Conservation (phyloP, 2,797 vertebrate genomes). For the Macrochelys suwanniensis region DNA sequence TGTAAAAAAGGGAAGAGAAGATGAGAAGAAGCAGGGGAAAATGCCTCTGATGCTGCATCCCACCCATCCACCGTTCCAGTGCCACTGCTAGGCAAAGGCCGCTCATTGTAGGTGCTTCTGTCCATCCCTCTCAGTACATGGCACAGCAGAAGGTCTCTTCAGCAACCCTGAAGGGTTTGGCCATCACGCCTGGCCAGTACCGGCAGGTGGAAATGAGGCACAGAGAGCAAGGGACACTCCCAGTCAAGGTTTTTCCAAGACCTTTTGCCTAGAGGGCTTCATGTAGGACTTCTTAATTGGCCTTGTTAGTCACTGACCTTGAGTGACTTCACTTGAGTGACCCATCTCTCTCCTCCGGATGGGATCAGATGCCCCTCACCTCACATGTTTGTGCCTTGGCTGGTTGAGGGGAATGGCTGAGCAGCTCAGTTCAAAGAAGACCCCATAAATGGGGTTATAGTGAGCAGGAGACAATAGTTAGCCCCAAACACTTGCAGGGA, state of each 20-base stretch:
- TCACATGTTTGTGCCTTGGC: neutral
- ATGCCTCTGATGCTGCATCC: neutral
- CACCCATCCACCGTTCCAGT: neutral
- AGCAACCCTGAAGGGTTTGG: neutral
- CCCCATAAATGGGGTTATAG: neutral
- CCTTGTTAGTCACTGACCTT: neutral
- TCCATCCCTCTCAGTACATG: neutral
- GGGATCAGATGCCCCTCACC: neutral
- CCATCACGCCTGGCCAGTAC: neutral
- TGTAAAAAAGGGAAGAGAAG: neutral
- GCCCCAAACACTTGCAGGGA: neutral
- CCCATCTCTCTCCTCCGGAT: neutral
- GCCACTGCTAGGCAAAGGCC: neutral
- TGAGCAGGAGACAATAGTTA: neutral
- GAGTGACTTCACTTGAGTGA: neutral
- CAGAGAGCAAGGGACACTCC: neutral
- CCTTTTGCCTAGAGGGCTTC: neutral
- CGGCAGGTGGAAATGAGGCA: neutral
- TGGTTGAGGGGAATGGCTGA: neutral
- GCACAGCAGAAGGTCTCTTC: fast-evolving
- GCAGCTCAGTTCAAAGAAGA: neutral
- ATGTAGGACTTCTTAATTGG: neutral
- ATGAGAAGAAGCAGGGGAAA: neutral
- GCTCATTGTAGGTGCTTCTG: neutral
- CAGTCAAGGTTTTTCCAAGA: neutral